A percentile compares a stretch with the other conserved stretches of the same genome.
phyloP scores from a whole-genome alignment of 2,113 vertebrate genomes.

The Solea solea region DNA sequence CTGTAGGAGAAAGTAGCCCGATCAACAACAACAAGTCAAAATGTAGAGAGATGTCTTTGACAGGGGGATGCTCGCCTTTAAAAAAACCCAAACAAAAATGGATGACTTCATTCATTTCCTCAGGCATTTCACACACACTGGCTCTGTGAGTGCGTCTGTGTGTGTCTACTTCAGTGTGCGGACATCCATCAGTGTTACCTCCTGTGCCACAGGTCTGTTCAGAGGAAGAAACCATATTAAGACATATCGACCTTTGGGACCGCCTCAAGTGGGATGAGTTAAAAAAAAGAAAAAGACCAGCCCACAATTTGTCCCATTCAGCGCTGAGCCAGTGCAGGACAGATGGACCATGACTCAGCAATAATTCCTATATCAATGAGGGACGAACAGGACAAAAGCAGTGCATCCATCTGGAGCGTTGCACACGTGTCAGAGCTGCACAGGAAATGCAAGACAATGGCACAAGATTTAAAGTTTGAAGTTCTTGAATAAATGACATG shows the following conservation, averaged over 20 bases:
- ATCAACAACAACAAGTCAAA: constrained; percentile 34
- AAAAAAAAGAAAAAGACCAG: constrained; percentile 5
- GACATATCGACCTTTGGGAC: constrained; percentile 37
- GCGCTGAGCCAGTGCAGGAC: constrained; percentile 43
- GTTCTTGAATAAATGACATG: neutral
- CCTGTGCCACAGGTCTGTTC: constrained; percentile 10
- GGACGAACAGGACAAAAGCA: constrained; percentile 47
- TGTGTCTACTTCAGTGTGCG: neutral
- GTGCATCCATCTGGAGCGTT: constrained; percentile 50
- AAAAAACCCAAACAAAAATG: constrained; percentile 22
- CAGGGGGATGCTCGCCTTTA: constrained; percentile 12
- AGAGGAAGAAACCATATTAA: constrained; percentile 30
- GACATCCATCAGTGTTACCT: neutral
- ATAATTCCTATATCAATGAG: constrained; percentile 35
- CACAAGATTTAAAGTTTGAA: neutral
- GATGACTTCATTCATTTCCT: constrained; percentile 30
- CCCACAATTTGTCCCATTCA: constrained; percentile 51
- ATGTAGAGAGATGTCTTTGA: constrained; percentile 24
- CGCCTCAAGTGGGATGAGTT: constrained; percentile 26
- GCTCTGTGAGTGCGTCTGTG: constrained; percentile 2
- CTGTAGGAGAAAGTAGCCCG: constrained; percentile 26
- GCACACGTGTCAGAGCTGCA: constrained; percentile 2
- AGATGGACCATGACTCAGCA: constrained; percentile 71
- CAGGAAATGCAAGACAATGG: neutral
- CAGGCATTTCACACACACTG: neutral